phyloP scores from a whole-genome alignment of 1,140 invertebrate species.

The Phenacoccus solenopsis region DNA sequence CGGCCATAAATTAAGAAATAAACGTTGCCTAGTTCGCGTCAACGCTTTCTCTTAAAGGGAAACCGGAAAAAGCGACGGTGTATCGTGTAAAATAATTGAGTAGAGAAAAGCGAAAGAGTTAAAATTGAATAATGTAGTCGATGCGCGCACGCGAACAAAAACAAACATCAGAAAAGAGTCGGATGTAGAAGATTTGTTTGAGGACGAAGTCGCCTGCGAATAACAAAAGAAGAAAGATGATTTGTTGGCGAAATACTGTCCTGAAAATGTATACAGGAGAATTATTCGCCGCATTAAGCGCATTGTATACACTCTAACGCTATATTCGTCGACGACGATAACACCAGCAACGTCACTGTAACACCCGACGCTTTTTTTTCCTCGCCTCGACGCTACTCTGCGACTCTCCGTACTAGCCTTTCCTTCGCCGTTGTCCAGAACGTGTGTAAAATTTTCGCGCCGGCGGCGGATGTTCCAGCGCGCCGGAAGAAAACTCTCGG shows the following conservation, averaged over 20 bases:
- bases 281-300: conserved; percentile 16
- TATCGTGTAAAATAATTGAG: conserved; percentile 2
- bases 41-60: not conserved
- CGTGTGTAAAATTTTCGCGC: conserved; percentile 1
- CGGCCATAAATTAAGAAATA: not conserved
- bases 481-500: too few species aligned
- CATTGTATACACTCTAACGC: conserved; percentile 10
- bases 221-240: conserved; percentile 2
- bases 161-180: conserved; percentile 16
- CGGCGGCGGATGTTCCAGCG: too few species aligned
- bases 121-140: not conserved
- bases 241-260: conserved; percentile 17
- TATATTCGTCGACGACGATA: not conserved
- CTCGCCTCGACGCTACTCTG: not conserved
- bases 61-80: not conserved
- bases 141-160: conserved; percentile 3
- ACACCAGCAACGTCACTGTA: conserved; percentile 6
- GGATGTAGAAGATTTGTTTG: conserved; percentile 16
- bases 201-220: conserved; percentile 1
- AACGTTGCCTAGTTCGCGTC: not conserved
- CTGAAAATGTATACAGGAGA: conserved; percentile 8
- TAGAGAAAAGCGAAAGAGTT: not conserved
- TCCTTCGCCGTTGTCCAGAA: not conserved
- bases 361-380: conserved; percentile 8
- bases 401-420: not conserved